Base-by-base conservation (phyloP, 2,113 vertebrate species). In the Embiotoca jacksoni region DNA sequence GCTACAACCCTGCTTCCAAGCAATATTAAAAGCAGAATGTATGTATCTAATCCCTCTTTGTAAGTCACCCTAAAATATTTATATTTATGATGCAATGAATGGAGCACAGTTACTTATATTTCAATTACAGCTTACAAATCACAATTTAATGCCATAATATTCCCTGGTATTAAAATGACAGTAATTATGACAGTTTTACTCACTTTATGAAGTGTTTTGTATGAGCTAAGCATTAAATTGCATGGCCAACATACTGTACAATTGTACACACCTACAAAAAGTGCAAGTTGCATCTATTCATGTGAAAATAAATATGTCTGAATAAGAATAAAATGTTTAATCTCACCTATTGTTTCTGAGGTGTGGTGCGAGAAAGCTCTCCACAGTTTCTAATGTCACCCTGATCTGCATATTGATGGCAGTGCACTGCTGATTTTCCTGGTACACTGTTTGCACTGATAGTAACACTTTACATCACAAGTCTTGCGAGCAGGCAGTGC, bases 401-500 rank as follows among this genome's bases (percentile, higher is more conserved):
- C 10, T 44, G 15, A 80, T 72, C 15, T 64, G 44, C 75, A 82
- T 55, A 60, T 60, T 69, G 73, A 80, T 7, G 39, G 0, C 7
- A 39, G 6, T 1, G 11, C 7, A 39, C 4, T 1, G 11, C 76
- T 83, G 76, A 77, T 77, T 76, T 55, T 70, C 32, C 16, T 46
- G 46, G 11, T 67, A 14, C 35, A 14, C 6, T 73, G 58, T 61
- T 70, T 35, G 33, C 58, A 46, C 61, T 58, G 31, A 82, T 52
- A 50, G 56, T 8, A 44, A 39, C 52, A 67, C 10, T 44, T 63
- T 14, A 57, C 39, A 66, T 70, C 69, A 61, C 64, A 46, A 44
- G 41, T 50, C n/a, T 44, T 60, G 67, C 60, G 72, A 86, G 75
- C 75, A 79, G 75, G 60, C n/a, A 13, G 8, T 31, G 6, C 10